A percentile compares a stretch with the other conserved stretches of the same genome.
Conservation (phyloP, 2,888 invertebrate genomes). For the Limenitis camilla region DNA sequence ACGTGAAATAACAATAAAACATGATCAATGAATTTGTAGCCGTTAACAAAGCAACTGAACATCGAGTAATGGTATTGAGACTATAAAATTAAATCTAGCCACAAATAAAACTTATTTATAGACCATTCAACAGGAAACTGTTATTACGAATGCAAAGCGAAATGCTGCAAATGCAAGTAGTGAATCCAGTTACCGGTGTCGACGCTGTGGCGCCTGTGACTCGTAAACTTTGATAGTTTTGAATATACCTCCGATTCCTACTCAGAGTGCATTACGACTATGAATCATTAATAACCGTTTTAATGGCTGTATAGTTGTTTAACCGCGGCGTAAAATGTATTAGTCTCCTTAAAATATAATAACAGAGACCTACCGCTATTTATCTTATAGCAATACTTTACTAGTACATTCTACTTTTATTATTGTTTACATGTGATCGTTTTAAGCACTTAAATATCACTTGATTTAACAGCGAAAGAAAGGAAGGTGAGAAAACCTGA, state of each 20-base stretch:
- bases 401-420: too few relatives aligned
- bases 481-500: too few relatives aligned
- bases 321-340: neutral
- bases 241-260: slow-evolving; percentile 31
- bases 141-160: slow-evolving; percentile 50
- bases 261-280: slow-evolving; percentile 10
- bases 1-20: neutral
- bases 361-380: too few relatives aligned
- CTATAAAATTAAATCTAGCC: slow-evolving; percentile 19
- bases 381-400: too few relatives aligned
- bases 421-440: too few relatives aligned
- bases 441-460: too few relatives aligned
- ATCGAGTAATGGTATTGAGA: slow-evolving; percentile 8
- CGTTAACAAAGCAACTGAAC: slow-evolving; percentile 9
- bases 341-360: neutral
- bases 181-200: slow-evolving; percentile 52
- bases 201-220: slow-evolving; percentile 54
- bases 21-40: slow-evolving; percentile 6
- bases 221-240: slow-evolving; percentile 64
- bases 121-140: slow-evolving; percentile 48
- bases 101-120: slow-evolving; percentile 30
- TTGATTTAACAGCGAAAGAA: too few relatives aligned
- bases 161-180: slow-evolving; percentile 38
- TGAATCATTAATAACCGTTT: too few relatives aligned
- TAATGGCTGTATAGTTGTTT: slow-evolving; percentile 6